phyloP scores from a whole-genome alignment of 2,113 vertebrate species.

The Ellobius talpinus region DNA sequence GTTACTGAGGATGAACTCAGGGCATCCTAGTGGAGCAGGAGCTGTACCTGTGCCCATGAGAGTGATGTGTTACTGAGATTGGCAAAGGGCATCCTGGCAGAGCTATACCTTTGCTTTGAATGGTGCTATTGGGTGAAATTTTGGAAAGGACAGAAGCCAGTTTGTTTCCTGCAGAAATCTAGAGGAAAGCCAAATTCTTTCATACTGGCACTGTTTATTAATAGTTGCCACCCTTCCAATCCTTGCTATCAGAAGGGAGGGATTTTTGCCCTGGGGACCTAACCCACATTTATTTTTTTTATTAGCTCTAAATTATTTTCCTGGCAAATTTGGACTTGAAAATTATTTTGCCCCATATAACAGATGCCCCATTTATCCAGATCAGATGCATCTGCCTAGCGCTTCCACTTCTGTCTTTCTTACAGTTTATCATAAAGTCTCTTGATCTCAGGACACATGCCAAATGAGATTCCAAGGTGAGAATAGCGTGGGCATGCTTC shows the following conservation, averaged over 20 bases:
- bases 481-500: constrained; percentile 44
- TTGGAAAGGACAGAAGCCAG: neutral
- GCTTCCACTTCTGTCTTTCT: neutral
- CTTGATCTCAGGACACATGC: neutral
- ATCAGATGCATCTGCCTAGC: neutral
- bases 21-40: neutral
- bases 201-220: neutral
- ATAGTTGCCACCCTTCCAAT: neutral
- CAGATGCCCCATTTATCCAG: no score
- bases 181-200: constrained; percentile 6
- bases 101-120: neutral
- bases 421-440: constrained; percentile 63
- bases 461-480: constrained; percentile 27
- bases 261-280: neutral
- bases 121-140: neutral
- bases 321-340: neutral
- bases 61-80: neutral
- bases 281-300: constrained; percentile 47
- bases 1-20: neutral
- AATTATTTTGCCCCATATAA: neutral
- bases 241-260: neutral
- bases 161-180: constrained; percentile 32
- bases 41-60: neutral
- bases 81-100: neutral
- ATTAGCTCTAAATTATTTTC: constrained; percentile 53